These are phyloP conservation scores for Lomographa bimaculata DNA, from an alignment of 2,888 invertebrate species.

Conservation along the genomic window DNA sequence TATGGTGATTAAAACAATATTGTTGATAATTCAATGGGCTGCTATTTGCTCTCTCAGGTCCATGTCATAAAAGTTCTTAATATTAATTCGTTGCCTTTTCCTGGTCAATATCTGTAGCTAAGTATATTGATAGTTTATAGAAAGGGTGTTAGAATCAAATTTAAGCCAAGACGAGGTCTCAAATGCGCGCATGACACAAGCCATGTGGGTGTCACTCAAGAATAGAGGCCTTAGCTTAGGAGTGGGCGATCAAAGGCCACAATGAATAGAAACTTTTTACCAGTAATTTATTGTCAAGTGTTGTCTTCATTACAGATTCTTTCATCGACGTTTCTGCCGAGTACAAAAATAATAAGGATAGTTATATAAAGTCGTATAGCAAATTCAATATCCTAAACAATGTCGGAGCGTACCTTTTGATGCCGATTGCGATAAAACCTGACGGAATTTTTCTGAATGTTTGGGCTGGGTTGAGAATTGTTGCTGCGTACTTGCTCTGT, in stretches of 20 bases:
- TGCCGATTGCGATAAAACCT: constrained; percentile 67
- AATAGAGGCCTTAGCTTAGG: constrained; percentile 8
- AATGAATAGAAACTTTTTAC: constrained; percentile 9
- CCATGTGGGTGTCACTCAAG: constrained; percentile 10
- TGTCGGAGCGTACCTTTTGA: constrained; percentile 58
- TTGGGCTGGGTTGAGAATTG: constrained; percentile 62
- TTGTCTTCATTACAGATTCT: constrained; percentile 51
- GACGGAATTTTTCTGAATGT: constrained; percentile 66
- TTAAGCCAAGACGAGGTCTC: too few relatives aligned
- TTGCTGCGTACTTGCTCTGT: constrained; percentile 58
- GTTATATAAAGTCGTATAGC: constrained; percentile 61
- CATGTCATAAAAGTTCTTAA: too few relatives aligned
- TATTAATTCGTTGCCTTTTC: too few relatives aligned
- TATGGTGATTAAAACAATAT: too few relatives aligned
- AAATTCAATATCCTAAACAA: constrained; percentile 58
- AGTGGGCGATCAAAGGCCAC: constrained; percentile 21
- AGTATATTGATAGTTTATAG: too few relatives aligned
- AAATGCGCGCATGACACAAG: constrained; percentile 9
- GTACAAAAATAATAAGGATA: constrained; percentile 54
- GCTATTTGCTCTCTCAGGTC: too few relatives aligned
- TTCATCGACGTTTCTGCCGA: constrained; percentile 62
- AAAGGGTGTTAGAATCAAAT: too few relatives aligned
- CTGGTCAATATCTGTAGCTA: too few relatives aligned
- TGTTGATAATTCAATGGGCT: too few relatives aligned
- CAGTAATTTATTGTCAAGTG: neutral